A percentile compares a stretch with the other conserved stretches of the same genome.
Evolutionary conservation across 2,888 invertebrate species (phyloP).

Genomic region (Plagodis pulveraria): DNA sequence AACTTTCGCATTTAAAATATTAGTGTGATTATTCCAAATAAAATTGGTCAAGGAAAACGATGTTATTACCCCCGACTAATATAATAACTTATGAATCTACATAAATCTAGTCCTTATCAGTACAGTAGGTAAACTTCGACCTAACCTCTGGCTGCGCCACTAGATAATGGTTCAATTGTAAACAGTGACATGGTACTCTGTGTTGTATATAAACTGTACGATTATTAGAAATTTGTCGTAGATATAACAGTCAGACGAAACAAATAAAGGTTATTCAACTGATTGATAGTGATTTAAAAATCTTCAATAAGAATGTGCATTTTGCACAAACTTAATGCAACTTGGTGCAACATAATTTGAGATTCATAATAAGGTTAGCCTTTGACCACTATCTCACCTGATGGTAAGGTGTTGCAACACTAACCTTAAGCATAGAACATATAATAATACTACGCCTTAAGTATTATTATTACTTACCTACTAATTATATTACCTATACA

Average conservation of each 20-base stretch:
- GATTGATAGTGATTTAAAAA: too few relatives aligned
- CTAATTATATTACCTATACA: too few relatives aligned
- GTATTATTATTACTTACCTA: too few relatives aligned
- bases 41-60: conserved; percentile 8
- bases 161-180: conserved; percentile 42
- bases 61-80: neutral
- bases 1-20: too few relatives aligned
- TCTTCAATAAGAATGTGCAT: too few relatives aligned
- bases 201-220: conserved; percentile 1
- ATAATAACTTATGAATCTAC: neutral
- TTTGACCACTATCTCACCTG: too few relatives aligned
- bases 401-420: too few relatives aligned
- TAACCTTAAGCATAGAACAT: too few relatives aligned
- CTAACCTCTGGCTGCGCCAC: conserved; percentile 39
- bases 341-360: too few relatives aligned
- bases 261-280: neutral
- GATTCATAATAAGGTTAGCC: too few relatives aligned
- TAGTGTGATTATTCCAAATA: neutral
- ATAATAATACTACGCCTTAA: too few relatives aligned
- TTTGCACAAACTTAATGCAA: too few relatives aligned
- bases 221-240: neutral
- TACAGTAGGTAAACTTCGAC: conserved; percentile 5
- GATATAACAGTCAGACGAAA: neutral
- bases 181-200: conserved; percentile 16
- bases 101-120: conserved; percentile 20